These are phyloP conservation scores for Stenolophus ochropezus DNA, from an alignment of 2,888 invertebrate genomes.

Conservation along the genomic window DNA sequence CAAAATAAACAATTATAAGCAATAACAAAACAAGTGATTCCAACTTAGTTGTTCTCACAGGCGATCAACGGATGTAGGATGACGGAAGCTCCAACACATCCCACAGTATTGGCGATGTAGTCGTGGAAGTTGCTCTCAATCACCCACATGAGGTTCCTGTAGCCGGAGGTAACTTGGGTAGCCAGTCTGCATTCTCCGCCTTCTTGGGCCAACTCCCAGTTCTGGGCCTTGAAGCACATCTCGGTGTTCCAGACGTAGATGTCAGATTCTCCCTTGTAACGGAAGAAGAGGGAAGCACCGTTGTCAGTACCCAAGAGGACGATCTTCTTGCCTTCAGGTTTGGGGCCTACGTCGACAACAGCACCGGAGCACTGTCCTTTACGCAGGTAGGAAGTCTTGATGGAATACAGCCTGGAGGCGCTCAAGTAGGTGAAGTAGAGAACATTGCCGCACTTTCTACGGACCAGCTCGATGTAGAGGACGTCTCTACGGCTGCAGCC, in stretches of 20 bases:
- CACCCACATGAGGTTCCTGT: constrained; percentile 78
- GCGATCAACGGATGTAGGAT: constrained; percentile 78
- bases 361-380: constrained; percentile 75
- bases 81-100: constrained; percentile 79
- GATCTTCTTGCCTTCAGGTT: constrained; percentile 73
- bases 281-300: constrained; percentile 77
- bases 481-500: constrained; percentile 74
- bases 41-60: constrained; percentile 67
- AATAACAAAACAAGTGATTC: background rate
- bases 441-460: constrained; percentile 74
- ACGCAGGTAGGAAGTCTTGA: constrained; percentile 75
- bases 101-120: constrained; percentile 77
- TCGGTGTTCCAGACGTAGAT: constrained; percentile 80
- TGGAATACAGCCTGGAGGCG: constrained; percentile 76
- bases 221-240: constrained; percentile 75
- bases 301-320: constrained; percentile 79
- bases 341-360: constrained; percentile 78
- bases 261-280: constrained; percentile 78
- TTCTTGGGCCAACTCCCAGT: constrained; percentile 77
- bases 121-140: constrained; percentile 82
- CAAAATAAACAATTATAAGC: background rate
- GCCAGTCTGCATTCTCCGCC: constrained; percentile 78
- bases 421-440: constrained; percentile 78
- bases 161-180: constrained; percentile 78
- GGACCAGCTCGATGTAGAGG: constrained; percentile 76